Percentiles rank a stretch among this genome's conserved stretches.
Conservation (phyloP, 2,113 vertebrate genomes). For the Megaceryle maxima region DNA sequence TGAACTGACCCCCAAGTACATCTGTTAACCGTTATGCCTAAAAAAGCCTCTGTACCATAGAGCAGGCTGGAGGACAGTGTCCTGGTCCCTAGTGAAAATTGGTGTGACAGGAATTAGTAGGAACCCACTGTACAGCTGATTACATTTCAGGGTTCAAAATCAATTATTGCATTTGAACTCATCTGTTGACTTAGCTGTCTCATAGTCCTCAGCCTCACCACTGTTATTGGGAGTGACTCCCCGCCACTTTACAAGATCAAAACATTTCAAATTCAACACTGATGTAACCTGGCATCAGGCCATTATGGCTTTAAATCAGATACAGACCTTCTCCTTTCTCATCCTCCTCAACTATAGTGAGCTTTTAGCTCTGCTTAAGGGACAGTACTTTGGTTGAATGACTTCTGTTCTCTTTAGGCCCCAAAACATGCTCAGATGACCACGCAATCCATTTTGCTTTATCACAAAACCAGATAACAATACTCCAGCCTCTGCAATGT, state of each 20-base stretch:
- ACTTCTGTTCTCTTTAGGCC: neutral
- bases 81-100: neutral
- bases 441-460: neutral
- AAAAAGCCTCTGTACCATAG: neutral
- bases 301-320: neutral
- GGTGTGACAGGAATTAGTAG: neutral
- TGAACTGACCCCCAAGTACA: neutral
- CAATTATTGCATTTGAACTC: neutral
- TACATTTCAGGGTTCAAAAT: conserved; percentile 4
- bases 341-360: neutral
- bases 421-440: neutral
- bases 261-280: neutral
- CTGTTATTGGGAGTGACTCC: neutral
- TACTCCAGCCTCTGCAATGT: neutral
- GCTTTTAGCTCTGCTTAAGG: neutral
- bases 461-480: neutral
- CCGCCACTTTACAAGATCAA: neutral
- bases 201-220: neutral
- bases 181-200: neutral
- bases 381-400: rapidly evolving
- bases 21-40: conserved; percentile 7
- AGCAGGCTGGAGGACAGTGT: neutral
- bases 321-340: neutral
- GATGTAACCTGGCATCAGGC: neutral
- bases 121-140: neutral